A percentile compares a stretch with the other conserved stretches of the same genome.
These are phyloP conservation scores for Darevskia mixta DNA, from an alignment of 2,797 vertebrate genomes.

Conservation along the genomic window DNA sequence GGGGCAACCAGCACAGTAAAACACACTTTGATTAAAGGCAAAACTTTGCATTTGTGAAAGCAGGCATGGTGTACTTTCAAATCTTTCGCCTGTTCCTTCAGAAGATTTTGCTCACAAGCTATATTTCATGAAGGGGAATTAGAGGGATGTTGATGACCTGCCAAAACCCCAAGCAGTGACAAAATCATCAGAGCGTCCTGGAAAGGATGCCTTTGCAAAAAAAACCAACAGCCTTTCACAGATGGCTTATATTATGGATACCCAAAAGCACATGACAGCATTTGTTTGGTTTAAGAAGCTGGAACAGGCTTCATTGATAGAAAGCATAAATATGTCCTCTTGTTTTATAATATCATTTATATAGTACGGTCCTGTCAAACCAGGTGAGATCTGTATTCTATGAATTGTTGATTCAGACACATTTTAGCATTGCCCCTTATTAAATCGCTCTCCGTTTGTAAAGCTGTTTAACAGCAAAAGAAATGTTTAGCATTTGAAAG, in stretches of 20 bases:
- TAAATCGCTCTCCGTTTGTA: conserved; percentile 50
- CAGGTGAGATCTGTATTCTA: conserved; percentile 61
- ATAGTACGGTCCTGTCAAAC: conserved; percentile 65
- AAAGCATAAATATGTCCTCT: conserved; percentile 75
- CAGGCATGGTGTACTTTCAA: conserved; percentile 59
- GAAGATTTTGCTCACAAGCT: conserved; percentile 71
- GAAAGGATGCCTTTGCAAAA: conserved; percentile 87
- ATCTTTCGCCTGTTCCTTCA: conserved; percentile 52
- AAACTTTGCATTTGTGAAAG: conserved; percentile 42
- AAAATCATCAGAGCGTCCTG: conserved; percentile 92
- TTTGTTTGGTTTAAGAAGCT: conserved; percentile 75
- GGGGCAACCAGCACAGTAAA: background rate
- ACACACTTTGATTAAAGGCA: conserved; percentile 48
- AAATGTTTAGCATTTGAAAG: conserved; percentile 13
- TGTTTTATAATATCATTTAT: conserved; percentile 62
- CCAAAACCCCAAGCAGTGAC: conserved; percentile 93
- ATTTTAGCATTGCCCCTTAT: conserved; percentile 60
- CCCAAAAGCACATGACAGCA: conserved; percentile 90
- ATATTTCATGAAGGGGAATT: conserved; percentile 87
- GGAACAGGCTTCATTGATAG: conserved; percentile 72
- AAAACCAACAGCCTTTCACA: conserved; percentile 78
- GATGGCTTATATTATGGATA: conserved; percentile 92
- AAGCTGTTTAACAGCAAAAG: conserved; percentile 66
- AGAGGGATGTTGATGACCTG: conserved; percentile 85
- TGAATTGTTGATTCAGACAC: conserved; percentile 58